Evolutionary conservation across 2,888 invertebrate species (phyloP), one percentile per base, ranked within the genome.

Genomic region (Desoria tigrina): DNA sequence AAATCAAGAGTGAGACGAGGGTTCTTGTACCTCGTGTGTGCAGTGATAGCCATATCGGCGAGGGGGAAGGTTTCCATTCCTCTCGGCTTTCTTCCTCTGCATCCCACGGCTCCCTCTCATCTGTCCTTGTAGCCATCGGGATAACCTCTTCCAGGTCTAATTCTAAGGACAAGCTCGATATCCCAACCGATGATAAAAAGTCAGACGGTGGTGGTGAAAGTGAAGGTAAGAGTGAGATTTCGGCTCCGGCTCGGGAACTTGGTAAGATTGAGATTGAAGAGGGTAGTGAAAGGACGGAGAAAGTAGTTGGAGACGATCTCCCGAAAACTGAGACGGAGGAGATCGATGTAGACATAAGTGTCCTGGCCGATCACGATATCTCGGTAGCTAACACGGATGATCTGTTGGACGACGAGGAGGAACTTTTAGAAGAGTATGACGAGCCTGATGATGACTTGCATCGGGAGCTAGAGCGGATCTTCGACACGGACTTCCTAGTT

Each of bases 11-110:
- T 53, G 53, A 53, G 53, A 53, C 53, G 16, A 49, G 49, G 26
- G 53, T 53, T 21, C 28, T 53, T 23, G 68, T 71, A 42, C 68
- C 68, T 45, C 60, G 71, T 50, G 71, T 68, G 28, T 63, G 71
- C 54, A 68, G 68, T 64, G 68, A 68, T 51, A 71, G 71, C 63
- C 57, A 68, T 42, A 69, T 72, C 39, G 72, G 72, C 24, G 72
- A 72, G 62, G 72, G 72, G 27, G 72, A 72, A 51, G 72, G 72
- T 16, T 72, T 72, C 58, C 72, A 72, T 42, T 69, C 69, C 9
- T 65, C 67, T 50, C 62, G 65, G 42, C 61, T 72, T 45, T 45
- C 72, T 14, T 69, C 67, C 61, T 64, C 62, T 26, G 63, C 66
- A 18, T 56, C 66, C 9, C 68, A 66, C 39, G 66, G 66, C 21